Evolutionary conservation across 23 tunicate species (phyloP).

Genomic region (Ciona savignyi): DNA sequence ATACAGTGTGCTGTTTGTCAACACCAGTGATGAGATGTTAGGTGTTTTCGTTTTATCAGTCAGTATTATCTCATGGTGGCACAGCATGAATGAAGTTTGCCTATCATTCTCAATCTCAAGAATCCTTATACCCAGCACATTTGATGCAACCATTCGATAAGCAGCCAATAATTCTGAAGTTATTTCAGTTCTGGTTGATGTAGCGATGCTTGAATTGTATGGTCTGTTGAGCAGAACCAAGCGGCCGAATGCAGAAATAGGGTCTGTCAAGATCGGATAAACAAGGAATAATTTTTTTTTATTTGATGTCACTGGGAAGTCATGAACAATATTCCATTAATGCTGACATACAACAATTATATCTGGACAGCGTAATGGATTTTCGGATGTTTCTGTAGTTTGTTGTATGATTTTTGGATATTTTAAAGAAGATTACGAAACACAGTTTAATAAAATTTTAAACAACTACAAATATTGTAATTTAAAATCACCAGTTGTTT

Average conservation of each 20-base stretch:
- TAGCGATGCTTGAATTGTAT: not conserved
- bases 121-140: not conserved
- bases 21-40: not conserved
- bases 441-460: too few relatives aligned
- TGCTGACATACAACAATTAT: too few relatives aligned
- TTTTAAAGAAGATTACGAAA: too few relatives aligned
- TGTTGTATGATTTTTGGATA: too few relatives aligned
- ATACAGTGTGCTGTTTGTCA: not conserved
- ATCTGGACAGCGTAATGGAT: too few relatives aligned
- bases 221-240: not conserved
- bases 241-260: not conserved
- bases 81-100: not conserved
- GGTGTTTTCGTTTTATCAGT: not conserved
- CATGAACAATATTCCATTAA: too few relatives aligned
- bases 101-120: not conserved
- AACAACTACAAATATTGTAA: too few relatives aligned
- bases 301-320: too few relatives aligned
- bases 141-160: not conserved
- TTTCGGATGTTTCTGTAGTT: too few relatives aligned
- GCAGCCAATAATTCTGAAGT: not conserved
- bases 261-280: too few relatives aligned
- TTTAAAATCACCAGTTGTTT: not conserved
- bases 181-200: not conserved
- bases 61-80: not conserved
- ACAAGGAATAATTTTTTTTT: too few relatives aligned